Base-by-base conservation (phyloP, 1,140 invertebrate species). In the Phthorimaea operculella region DNA sequence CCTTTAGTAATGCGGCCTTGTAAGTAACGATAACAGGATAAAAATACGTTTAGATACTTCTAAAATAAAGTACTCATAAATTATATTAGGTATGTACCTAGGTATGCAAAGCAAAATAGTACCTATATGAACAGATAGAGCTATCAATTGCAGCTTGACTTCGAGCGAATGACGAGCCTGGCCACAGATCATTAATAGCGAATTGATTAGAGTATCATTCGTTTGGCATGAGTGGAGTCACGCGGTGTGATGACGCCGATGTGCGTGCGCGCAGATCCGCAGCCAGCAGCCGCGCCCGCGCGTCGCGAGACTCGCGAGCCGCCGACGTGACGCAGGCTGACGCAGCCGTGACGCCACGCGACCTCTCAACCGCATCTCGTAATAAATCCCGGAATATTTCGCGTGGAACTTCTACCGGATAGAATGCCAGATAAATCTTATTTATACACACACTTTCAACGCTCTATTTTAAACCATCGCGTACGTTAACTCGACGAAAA, bases 381-480 rank as follows among this genome's bases (percentile, higher is more conserved):
- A 18, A 60, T 68, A 67, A 64, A 70, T 65, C 63, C 54, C 53
- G 55, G 58, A 66, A 68, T 67, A 71, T 66, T 66, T 61, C 58
- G 49, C 55, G 51, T 45, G 10, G 44, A 39, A 47, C 44, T 47
- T 47, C 15, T 16, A 15, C 44, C 10, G 44, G 14, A 47, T 4
- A 28, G 21, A 28, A 15, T 16, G 8, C 44, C 11, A 47, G 14
- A 47, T 47, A 47, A 47, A 47, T 47, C 44, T 47, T 47, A 47
- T 47, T 47, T 4, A 17, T 16, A 16, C 44, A 47, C 44, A 16
- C 36, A 9, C 36, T 39, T 12, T 39, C 10, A 10, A 10, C 36
- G 36, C 36, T 39, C 36, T 39, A 39, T 39, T 39, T 39, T 28
- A 28, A 28, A 28, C 21, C 21, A 28, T 28, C 21, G 21, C 21